A percentile compares a stretch with the other conserved stretches of the same genome.
These are phyloP conservation scores for Drosophila birchii DNA, from an alignment of 2,888 invertebrate genomes.

Conservation along the genomic window DNA sequence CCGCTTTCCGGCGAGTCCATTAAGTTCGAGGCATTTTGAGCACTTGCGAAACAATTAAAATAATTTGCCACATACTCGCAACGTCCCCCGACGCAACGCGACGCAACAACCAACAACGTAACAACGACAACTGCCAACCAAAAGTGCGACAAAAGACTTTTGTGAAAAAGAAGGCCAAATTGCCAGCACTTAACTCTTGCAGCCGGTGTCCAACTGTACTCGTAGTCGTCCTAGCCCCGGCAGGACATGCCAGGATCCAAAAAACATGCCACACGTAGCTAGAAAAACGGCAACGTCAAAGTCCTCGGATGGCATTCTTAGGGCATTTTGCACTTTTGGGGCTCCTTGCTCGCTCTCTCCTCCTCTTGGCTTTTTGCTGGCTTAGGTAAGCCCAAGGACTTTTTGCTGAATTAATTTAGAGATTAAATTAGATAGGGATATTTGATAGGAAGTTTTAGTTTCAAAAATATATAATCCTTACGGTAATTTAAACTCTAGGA, in stretches of 20 bases:
- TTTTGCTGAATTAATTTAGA: conserved; percentile 14
- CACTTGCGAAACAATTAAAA: conserved; percentile 80
- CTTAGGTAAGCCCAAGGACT: background rate
- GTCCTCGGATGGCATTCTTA: conserved; percentile 38
- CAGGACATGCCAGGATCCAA: conserved; percentile 38
- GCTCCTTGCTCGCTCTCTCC: background rate
- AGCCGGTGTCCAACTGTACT: conserved; percentile 51
- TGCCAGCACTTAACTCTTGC: conserved; percentile 71
- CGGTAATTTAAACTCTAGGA: background rate
- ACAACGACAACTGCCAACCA: conserved; percentile 12
- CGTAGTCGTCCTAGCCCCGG: background rate
- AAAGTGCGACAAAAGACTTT: conserved; percentile 42
- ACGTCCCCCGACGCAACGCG: conserved; percentile 67
- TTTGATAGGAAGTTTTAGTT: background rate
- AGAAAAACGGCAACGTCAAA: conserved; percentile 41
- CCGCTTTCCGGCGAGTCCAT: conserved; percentile 61
- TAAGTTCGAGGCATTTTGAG: conserved; percentile 74
- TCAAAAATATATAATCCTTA: background rate
- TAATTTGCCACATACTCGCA: conserved; percentile 75
- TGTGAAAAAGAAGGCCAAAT: conserved; percentile 65
- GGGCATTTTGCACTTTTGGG: conserved; percentile 42
- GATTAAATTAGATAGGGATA: background rate
- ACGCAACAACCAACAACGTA: conserved; percentile 24
- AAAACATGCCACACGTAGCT: conserved; percentile 45
- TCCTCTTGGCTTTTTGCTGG: conserved; percentile 1